phyloP scores from a whole-genome alignment of 2,797 vertebrate genomes.

The Tapirus indicus region DNA sequence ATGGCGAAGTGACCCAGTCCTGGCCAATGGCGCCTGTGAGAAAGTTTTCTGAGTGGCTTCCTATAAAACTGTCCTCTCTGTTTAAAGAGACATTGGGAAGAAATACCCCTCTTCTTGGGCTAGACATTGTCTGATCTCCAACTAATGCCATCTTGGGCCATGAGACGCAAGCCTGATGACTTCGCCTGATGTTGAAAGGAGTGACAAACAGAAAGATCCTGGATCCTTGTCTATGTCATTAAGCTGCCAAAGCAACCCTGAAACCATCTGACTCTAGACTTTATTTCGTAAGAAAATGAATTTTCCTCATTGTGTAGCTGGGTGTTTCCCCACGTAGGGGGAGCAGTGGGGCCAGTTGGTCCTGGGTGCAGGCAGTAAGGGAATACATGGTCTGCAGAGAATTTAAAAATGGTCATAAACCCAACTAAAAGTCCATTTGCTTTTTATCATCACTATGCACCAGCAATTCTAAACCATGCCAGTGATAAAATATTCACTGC shows the following conservation, averaged over 20 bases:
- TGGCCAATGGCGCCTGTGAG: not conserved
- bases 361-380: not conserved
- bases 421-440: not conserved
- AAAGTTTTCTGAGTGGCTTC: not conserved
- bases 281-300: not conserved
- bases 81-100: not conserved
- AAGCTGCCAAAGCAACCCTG: not conserved
- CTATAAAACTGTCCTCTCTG: not conserved
- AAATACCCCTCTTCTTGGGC: not conserved
- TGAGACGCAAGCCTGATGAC: not conserved
- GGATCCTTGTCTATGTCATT: not conserved
- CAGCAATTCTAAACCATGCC: not conserved
- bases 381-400: not conserved
- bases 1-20: not conserved
- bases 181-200: not conserved
- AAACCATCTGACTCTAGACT: not conserved
- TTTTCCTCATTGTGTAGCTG: not conserved
- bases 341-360: not conserved
- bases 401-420: conserved; percentile 15
- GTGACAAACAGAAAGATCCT: not conserved
- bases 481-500: not conserved
- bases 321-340: not conserved
- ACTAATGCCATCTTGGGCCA: not conserved
- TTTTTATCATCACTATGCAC: conserved; percentile 46
- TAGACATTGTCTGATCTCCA: not conserved